These are phyloP conservation scores for Monomorium pharaonis DNA, from an alignment of 1,140 invertebrate species.

Conservation along the genomic window DNA sequence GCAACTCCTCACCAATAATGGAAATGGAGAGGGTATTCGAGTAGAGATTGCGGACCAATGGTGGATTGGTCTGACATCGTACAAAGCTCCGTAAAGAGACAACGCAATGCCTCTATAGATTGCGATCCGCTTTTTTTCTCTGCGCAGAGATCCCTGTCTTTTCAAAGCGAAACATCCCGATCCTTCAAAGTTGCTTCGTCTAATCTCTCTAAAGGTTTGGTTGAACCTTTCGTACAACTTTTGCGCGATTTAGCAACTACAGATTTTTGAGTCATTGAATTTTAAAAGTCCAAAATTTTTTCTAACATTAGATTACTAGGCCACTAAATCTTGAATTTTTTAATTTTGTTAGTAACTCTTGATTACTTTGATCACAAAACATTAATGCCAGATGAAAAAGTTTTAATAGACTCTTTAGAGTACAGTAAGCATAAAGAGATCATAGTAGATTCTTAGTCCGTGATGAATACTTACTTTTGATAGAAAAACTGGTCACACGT, in stretches of 20 bases:
- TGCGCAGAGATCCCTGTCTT: not conserved
- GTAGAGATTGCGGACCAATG: constrained; percentile 61
- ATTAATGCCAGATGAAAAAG: not conserved
- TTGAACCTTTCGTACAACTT: not conserved
- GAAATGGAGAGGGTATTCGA: constrained; percentile 69
- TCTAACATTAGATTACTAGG: not conserved
- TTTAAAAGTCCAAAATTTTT: not conserved
- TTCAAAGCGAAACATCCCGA: constrained; percentile 29
- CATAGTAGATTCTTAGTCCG: not conserved
- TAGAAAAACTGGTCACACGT: not conserved
- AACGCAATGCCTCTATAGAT: constrained; percentile 50
- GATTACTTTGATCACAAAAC: not conserved
- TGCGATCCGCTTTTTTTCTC: constrained; percentile 52
- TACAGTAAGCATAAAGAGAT: not conserved
- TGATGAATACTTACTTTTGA: not conserved
- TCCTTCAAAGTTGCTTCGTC: not conserved
- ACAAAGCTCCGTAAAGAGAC: constrained; percentile 64
- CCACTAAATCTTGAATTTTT: not conserved
- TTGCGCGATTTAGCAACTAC: not conserved
- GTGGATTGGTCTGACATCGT: constrained; percentile 67
- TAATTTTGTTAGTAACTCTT: not conserved
- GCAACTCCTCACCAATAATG: constrained; percentile 63
- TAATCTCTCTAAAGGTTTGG: too few species aligned
- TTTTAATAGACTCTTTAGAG: not conserved
- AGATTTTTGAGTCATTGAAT: not conserved